Conservation (phyloP, 2,113 vertebrate species). For the Nicator chloris region DNA sequence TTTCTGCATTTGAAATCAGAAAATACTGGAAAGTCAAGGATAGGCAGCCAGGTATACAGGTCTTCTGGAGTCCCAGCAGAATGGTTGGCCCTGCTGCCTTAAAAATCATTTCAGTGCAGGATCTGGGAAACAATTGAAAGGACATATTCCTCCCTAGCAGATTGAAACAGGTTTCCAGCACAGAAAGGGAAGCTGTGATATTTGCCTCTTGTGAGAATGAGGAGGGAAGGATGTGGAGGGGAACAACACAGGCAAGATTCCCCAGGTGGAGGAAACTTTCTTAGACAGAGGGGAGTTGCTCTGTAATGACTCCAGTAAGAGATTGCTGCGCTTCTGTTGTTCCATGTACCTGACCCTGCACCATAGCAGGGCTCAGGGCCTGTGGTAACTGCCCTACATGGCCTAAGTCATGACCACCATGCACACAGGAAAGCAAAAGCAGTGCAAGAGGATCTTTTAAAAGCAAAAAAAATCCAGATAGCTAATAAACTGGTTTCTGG, state of each 20-base stretch:
- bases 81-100: not conserved
- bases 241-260: not conserved
- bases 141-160: not conserved
- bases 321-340: not conserved
- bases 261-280: not conserved
- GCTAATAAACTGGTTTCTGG: not conserved
- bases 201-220: not conserved
- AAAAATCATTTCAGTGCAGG: not conserved
- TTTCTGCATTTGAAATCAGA: not conserved
- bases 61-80: not conserved
- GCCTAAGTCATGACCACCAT: not conserved
- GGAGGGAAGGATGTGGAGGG: rapidly evolving
- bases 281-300: not conserved
- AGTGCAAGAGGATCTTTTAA: not conserved
- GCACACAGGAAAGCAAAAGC: not conserved
- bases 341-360: not conserved
- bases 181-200: not conserved
- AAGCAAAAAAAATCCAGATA: not conserved
- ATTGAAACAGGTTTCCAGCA: not conserved
- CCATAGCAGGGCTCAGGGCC: not conserved
- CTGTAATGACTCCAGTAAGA: not conserved
- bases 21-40: not conserved
- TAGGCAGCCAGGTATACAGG: not conserved
- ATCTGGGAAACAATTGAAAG: not conserved
- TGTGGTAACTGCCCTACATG: not conserved